Evolutionary conservation across 2,113 vertebrate genomes (phyloP).

Genomic region (Phrynosoma blainvillii): DNA sequence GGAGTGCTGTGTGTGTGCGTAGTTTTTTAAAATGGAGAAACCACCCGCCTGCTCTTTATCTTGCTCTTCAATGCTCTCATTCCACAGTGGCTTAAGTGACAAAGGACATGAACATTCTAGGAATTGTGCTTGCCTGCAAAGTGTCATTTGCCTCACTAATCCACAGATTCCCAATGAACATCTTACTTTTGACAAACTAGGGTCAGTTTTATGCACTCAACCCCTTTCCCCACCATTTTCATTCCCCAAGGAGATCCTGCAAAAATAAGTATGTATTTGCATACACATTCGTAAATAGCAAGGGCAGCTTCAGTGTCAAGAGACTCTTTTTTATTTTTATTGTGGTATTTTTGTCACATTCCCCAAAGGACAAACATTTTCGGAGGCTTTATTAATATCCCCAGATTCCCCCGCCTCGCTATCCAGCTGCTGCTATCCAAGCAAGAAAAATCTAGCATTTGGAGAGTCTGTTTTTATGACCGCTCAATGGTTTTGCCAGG

Average conservation of each 20-base stretch:
- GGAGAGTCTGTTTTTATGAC: constrained; percentile 37
- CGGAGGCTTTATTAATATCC: constrained; percentile 58
- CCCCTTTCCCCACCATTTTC: constrained; percentile 34
- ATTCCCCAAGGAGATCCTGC: constrained; percentile 50
- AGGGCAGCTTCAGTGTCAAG: constrained; percentile 58
- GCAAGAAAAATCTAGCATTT: constrained; percentile 2
- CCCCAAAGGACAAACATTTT: constrained; percentile 63
- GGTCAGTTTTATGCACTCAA: constrained; percentile 55
- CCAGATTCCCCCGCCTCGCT: constrained; percentile 55
- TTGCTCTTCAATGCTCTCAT: not conserved
- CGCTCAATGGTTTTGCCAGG: constrained; percentile 43
- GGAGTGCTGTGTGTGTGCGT: not conserved
- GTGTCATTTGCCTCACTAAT: constrained; percentile 17
- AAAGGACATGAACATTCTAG: too few species aligned
- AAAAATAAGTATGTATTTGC: constrained; percentile 1
- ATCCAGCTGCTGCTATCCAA: constrained; percentile 46
- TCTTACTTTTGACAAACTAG: constrained; percentile 26
- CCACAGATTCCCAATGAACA: constrained; percentile 5
- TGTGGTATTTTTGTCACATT: constrained; percentile 49
- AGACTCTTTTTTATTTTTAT: constrained; percentile 58
- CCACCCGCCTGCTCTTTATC: not conserved
- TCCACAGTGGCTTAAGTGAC: not conserved
- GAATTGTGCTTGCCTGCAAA: not conserved
- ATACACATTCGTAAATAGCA: constrained; percentile 56
- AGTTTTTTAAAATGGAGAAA: not conserved